phyloP scores from a whole-genome alignment of 2,113 vertebrate species.

The Oncorhynchus clarkii region DNA sequence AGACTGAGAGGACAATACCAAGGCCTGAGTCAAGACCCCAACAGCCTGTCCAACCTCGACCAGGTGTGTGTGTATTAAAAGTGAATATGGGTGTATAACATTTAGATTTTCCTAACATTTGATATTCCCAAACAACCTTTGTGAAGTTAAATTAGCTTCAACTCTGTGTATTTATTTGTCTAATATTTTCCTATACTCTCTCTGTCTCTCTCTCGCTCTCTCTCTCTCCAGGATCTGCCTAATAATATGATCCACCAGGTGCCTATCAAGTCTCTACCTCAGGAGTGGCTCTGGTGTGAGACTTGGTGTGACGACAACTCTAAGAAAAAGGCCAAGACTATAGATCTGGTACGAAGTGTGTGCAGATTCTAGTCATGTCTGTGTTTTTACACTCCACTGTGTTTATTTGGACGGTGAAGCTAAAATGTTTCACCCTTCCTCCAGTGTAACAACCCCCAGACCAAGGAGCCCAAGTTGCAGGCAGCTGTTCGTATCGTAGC shows the following conservation, averaged over 20 bases:
- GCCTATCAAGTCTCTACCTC: constrained; percentile 95
- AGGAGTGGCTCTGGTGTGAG: constrained; percentile 99
- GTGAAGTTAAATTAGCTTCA: background rate
- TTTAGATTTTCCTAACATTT: too few relatives aligned
- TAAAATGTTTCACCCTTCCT: background rate
- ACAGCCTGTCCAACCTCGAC: constrained; percentile 97
- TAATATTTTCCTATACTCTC: background rate
- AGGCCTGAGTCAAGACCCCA: constrained; percentile 96
- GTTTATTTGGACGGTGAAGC: background rate
- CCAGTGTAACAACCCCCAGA: constrained; percentile 98
- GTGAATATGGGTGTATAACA: background rate
- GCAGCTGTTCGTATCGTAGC: constrained; percentile 93
- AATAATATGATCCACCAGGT: constrained; percentile 99
- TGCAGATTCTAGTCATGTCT: background rate
- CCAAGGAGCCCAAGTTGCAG: constrained; percentile 96
- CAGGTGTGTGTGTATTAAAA: constrained; percentile 77
- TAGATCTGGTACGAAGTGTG: constrained; percentile 84
- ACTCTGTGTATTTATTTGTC: background rate
- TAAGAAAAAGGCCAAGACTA: constrained; percentile 93
- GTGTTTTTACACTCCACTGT: background rate
- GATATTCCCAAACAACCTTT: too few relatives aligned
- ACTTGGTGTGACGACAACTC: constrained; percentile 94
- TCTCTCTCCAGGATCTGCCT: constrained; percentile 83
- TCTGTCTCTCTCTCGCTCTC: too few relatives aligned
- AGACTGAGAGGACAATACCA: constrained; percentile 95